These are phyloP conservation scores for Sternarchorhynchus goeldii DNA, from an alignment of 2,797 vertebrate species.

Conservation along the genomic window DNA sequence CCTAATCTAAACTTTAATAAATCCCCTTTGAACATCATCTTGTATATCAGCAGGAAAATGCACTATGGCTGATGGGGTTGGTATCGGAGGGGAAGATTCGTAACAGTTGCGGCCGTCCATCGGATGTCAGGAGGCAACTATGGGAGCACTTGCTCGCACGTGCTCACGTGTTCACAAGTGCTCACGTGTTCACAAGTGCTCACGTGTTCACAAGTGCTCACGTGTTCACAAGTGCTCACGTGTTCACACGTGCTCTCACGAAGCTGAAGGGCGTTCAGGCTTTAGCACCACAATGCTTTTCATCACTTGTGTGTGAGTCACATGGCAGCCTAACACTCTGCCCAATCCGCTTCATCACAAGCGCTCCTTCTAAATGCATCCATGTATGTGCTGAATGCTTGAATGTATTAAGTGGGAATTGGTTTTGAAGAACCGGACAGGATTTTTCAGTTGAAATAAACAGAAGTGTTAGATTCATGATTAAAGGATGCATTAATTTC, in stretches of 20 bases:
- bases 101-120: neutral
- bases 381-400: no score
- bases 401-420: no score
- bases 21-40: no score
- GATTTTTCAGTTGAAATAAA: no score
- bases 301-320: slow-evolving; percentile 13
- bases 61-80: neutral
- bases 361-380: slow-evolving; percentile 10
- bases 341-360: neutral
- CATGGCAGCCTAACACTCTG: neutral
- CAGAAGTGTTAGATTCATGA: no score
- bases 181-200: slow-evolving; percentile 10
- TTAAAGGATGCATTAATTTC: no score
- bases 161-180: neutral
- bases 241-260: slow-evolving; percentile 28
- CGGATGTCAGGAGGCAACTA: neutral
- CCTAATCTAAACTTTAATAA: neutral
- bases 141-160: slow-evolving; percentile 18
- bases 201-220: neutral
- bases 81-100: neutral
- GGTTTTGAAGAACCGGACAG: no score
- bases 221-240: no score
- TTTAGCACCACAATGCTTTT: slow-evolving; percentile 28
- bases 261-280: slow-evolving; percentile 38
- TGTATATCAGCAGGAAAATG: neutral